Evolutionary conservation across 2,888 invertebrate genomes (phyloP), one percentile per base, ranked within the genome.

Genomic region (Amblyjoppa fuscipennis): DNA sequence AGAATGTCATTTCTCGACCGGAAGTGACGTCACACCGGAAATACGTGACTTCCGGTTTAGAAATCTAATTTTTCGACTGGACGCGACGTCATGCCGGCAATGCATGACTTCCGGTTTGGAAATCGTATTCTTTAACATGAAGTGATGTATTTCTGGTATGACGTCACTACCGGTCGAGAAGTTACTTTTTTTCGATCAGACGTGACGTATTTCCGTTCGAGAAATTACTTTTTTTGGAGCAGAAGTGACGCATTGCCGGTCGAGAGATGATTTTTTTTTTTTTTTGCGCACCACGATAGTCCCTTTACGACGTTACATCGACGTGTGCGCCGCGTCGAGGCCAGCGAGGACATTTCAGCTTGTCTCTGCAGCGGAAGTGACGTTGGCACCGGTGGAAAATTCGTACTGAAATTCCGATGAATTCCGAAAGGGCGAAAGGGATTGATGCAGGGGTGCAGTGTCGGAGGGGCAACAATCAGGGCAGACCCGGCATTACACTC

Each of bases 401-500:
- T 93, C 92, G 91, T 92, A 89, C 89, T 91, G 91, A 93, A 93
- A 93, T 92, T 92, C 91, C 92, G 90, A 93, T 92, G 91, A 91
- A 89, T 92, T 88, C 85, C 84, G 87, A 79, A 81, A 84, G 81
- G 81, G 70, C 79, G 85, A 78, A 59, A 74, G 83, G 79, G 89
- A 90, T 88, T 89, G 90, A 88, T 88, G 85, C 87, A 87, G 86
- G 73, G 82, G 64, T 69, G 85, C 61, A 64, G 82, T 59, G 82
- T 81, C 68, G 77, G 90, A 89, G 92, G 90, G 92, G 92, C 92
- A 92, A 93, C 93, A 93, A 93, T 93, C 93, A 93, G 93, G 90
- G 90, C 90, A 92, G 92, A 92, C 91, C 91, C 92, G 90, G 93
- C 93, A 94, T 94, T 94, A 94, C 93, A 93, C 92, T 93, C 93